phyloP scores from a whole-genome alignment of 2,797 vertebrate genomes.

The Chaetodon trifasciatus region DNA sequence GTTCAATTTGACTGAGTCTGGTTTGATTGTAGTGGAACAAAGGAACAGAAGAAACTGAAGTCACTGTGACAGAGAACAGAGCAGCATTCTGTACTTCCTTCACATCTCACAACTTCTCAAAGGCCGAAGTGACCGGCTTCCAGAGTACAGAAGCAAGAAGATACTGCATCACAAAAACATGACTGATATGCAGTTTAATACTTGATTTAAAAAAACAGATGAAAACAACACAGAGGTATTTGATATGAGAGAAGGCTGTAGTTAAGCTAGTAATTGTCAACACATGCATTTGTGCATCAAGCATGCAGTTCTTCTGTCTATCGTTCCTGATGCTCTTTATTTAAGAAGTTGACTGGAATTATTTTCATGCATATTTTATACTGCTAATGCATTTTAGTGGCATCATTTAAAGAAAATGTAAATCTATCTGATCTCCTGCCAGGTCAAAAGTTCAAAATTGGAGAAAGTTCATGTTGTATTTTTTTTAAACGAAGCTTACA shows the following conservation, averaged over 20 bases:
- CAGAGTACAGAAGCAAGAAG: background rate
- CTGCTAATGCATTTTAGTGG: background rate
- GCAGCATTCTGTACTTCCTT: background rate
- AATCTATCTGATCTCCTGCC: background rate
- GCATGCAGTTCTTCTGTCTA: slow-evolving; percentile 11
- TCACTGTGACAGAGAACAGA: slow-evolving; percentile 16
- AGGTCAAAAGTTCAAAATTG: background rate
- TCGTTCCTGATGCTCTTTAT: slow-evolving; percentile 14
- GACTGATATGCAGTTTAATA: background rate
- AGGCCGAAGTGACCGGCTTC: background rate
- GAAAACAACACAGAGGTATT: slow-evolving; percentile 20
- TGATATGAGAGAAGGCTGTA: background rate
- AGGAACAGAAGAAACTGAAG: background rate
- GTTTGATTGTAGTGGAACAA: slow-evolving; percentile 27
- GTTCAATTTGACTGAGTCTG: slow-evolving; percentile 17
- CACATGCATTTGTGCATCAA: slow-evolving; percentile 17
- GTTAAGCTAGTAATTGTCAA: slow-evolving; percentile 30
- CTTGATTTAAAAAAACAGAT: background rate
- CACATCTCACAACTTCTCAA: background rate
- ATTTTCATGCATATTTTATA: slow-evolving; percentile 3
- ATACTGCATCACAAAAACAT: background rate
- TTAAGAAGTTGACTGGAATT: slow-evolving; percentile 2
- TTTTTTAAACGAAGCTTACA: background rate
- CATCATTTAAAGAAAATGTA: background rate
- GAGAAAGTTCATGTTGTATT: background rate